These are phyloP conservation scores for Pangasianodon gigas DNA, from an alignment of 2,113 vertebrate species.

Conservation along the genomic window DNA sequence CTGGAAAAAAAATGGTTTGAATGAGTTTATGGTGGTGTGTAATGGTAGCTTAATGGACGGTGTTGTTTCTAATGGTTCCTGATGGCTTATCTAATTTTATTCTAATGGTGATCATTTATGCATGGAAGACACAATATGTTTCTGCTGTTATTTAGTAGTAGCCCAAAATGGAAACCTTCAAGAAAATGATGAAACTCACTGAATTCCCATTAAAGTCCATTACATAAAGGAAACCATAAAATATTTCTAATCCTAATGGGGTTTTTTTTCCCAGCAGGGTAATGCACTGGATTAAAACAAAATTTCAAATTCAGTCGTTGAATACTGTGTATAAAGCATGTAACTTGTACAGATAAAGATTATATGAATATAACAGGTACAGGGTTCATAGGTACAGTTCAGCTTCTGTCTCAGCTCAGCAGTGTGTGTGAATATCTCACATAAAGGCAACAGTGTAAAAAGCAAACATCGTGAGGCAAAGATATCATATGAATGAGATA, in stretches of 20 bases:
- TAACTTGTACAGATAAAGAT: background rate
- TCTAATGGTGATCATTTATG: background rate
- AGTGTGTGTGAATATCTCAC: background rate
- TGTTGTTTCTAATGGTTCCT: background rate
- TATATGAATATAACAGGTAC: background rate
- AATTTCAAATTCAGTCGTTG: background rate
- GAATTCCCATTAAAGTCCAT: background rate
- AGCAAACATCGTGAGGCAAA: background rate
- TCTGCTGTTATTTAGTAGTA: background rate
- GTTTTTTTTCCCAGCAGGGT: background rate
- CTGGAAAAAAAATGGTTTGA: background rate
- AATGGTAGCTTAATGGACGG: background rate
- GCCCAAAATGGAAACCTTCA: background rate
- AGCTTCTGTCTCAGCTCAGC: background rate
- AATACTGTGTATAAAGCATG: slow-evolving; percentile 6
- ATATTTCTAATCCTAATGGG: background rate
- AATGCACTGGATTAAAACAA: background rate
- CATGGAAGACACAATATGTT: background rate
- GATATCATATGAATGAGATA: background rate
- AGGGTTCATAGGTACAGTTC: background rate
- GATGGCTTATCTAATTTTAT: background rate
- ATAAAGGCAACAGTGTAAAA: slow-evolving; percentile 13
- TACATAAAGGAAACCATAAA: background rate
- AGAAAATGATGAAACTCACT: background rate
- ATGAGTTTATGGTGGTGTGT: background rate